Evolutionary conservation across 2,888 invertebrate genomes (phyloP), one percentile per base, ranked within the genome.

Genomic region (Uloborus plumipes): DNA sequence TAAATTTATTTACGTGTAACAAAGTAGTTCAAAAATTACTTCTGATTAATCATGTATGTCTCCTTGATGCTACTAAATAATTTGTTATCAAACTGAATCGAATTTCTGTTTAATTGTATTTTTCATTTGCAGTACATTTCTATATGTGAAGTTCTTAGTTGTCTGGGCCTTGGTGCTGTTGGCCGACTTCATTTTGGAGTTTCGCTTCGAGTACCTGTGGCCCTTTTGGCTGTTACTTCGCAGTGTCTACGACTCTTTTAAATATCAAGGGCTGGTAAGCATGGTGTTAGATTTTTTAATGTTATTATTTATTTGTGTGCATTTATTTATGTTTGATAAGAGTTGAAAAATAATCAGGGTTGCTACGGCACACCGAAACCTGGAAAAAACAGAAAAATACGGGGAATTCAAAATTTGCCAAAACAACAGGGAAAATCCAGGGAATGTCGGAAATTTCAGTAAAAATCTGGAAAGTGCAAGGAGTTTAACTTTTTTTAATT

Each of bases 131-230:
- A 98, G 97, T 91, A 94, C 96, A 88, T 92, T 98, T 90, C 92
- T 97, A 90, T 98, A 98, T 92, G 91, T 97, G 91, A 97, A 97
- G 92, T 96, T 98, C 91, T 92, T 98, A 88, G 91, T 96, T 91
- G 92, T 98, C 90, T 98, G 98, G 98, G 94, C 94, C 87, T 92
- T 96, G 90, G 95, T 98, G 88, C 94, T 98, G 89, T 91, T 96
- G 90, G 96, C 96, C 87, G 98, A 98, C 91, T 97, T 97, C 91
- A 94, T 98, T 91, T 91, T 98, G 91, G 98, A 98, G 91, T 98
- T 99, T 91, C 94, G 99, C 88, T 97, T 99, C 91, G 99, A 99
- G 92, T 97, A 98, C 91, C 92, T 99, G 89, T 99, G 98, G 97
- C 98, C 99, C 74, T 96, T 98, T 91, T 98, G 98, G 95, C 93